Evolutionary conservation across 2,888 invertebrate species (phyloP).

Genomic region (Drosophila prostipennis): DNA sequence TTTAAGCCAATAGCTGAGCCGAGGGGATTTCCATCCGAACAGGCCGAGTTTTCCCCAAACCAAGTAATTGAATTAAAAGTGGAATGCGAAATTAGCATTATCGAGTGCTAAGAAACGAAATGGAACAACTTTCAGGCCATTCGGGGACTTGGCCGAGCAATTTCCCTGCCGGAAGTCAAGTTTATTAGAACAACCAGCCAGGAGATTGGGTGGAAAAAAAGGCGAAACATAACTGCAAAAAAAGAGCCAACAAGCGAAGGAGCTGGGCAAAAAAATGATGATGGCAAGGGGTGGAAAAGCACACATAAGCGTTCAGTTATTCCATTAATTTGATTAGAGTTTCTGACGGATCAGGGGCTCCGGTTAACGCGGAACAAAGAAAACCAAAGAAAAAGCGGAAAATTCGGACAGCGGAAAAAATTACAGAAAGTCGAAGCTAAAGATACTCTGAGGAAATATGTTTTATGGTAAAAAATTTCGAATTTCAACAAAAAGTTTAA

Average conservation of each 20-base stretch:
- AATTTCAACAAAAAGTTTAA: no score
- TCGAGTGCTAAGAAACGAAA: neutral
- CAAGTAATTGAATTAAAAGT: conserved; percentile 63
- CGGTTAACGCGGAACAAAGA: conserved; percentile 15
- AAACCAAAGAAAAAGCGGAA: conserved; percentile 17
- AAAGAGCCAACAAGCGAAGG: conserved; percentile 6
- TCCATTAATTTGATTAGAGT: conserved; percentile 78
- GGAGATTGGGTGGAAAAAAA: conserved; percentile 15
- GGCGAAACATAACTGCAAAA: conserved; percentile 16
- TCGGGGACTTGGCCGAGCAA: conserved; percentile 54
- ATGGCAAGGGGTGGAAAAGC: conserved; percentile 8
- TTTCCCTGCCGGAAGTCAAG: conserved; percentile 68
- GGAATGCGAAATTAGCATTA: conserved; percentile 30
- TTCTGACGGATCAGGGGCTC: conserved; percentile 31
- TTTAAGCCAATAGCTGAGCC: conserved; percentile 40
- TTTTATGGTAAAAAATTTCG: neutral
- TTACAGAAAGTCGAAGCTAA: conserved; percentile 5
- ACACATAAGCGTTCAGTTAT: conserved; percentile 58
- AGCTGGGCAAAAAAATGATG: neutral
- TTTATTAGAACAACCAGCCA: conserved; percentile 54
- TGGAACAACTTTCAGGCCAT: conserved; percentile 27
- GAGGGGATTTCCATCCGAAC: neutral
- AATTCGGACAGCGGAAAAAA: neutral
- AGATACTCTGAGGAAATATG: conserved; percentile 9
- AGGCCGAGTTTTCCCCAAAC: neutral